Evolutionary conservation across 2,888 invertebrate species (phyloP).

Genomic region (Lithophane semibrunnea): DNA sequence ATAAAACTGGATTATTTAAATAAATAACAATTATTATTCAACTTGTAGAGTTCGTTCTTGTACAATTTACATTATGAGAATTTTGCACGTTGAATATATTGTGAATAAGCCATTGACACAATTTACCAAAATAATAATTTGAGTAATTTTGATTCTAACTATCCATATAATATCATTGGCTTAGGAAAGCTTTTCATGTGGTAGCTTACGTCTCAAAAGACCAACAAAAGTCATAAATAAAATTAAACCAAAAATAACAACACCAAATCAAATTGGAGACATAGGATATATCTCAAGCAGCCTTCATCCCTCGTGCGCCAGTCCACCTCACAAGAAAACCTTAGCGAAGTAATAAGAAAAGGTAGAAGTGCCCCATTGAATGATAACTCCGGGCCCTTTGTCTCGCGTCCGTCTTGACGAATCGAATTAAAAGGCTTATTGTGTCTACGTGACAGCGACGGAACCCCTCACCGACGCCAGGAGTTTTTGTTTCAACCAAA

Average conservation of each 20-base stretch:
- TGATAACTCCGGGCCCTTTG: conserved; percentile 89
- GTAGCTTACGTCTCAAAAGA: not conserved
- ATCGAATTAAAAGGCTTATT: conserved; percentile 91
- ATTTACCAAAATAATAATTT: not conserved
- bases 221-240: not conserved
- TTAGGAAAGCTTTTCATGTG: not conserved
- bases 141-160: not conserved
- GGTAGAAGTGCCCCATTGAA: conserved; percentile 90
- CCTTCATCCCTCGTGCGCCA: conserved; percentile 71
- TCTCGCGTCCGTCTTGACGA: conserved; percentile 90
- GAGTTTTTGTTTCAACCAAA: conserved; percentile 89
- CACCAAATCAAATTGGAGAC: conserved; percentile 21
- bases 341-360: conserved; percentile 89
- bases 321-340: conserved; percentile 86
- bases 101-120: not conserved
- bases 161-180: not conserved
- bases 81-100: not conserved
- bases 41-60: not conserved
- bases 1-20: not conserved
- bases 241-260: conserved; percentile 10
- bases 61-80: not conserved
- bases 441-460: conserved; percentile 89
- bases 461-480: conserved; percentile 77
- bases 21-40: not conserved
- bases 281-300: conserved; percentile 60